phyloP scores from a whole-genome alignment of 2,113 vertebrate species.

The Ammodytes marinus region DNA sequence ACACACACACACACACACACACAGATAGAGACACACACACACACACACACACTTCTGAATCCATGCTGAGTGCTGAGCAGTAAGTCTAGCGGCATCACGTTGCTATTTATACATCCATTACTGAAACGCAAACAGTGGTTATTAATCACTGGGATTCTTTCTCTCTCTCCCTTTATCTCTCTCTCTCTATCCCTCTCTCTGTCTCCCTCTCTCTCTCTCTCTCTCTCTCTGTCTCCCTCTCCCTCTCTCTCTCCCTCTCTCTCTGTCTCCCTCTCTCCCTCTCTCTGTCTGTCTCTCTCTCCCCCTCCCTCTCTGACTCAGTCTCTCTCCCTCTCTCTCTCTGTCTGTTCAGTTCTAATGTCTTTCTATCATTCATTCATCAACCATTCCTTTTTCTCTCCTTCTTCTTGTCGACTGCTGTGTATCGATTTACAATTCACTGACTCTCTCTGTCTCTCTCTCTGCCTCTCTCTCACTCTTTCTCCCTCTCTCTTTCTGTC shows the following conservation, averaged over 20 bases:
- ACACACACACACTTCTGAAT: slow-evolving; percentile 1
- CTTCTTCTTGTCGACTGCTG: slow-evolving; percentile 23
- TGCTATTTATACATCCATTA: slow-evolving; percentile 76
- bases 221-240: background rate
- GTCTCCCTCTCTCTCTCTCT: slow-evolving; percentile 11
- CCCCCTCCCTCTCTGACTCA: slow-evolving; percentile 16
- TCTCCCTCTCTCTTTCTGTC: background rate
- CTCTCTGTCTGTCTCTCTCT: slow-evolving; percentile 26
- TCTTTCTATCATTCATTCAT: slow-evolving; percentile 24
- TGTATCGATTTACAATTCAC: slow-evolving; percentile 37
- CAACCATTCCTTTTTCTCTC: background rate
- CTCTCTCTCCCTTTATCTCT: slow-evolving; percentile 20
- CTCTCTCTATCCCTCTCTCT: background rate
- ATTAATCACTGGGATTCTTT: slow-evolving; percentile 54
- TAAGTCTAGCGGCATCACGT: slow-evolving; percentile 54
- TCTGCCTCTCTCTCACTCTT: slow-evolving; percentile 4
- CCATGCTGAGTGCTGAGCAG: slow-evolving; percentile 38
- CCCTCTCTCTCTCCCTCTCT: background rate
- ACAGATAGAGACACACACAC: too few relatives aligned
- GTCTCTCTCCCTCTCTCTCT: slow-evolving; percentile 18
- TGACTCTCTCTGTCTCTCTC: background rate
- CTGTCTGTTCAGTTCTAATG: background rate
- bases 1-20: slow-evolving; percentile 11
- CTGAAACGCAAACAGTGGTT: slow-evolving; percentile 58
- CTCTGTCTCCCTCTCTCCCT: slow-evolving; percentile 19